Base-by-base conservation (phyloP, 2,797 vertebrate species). In the Zalophus californianus region DNA sequence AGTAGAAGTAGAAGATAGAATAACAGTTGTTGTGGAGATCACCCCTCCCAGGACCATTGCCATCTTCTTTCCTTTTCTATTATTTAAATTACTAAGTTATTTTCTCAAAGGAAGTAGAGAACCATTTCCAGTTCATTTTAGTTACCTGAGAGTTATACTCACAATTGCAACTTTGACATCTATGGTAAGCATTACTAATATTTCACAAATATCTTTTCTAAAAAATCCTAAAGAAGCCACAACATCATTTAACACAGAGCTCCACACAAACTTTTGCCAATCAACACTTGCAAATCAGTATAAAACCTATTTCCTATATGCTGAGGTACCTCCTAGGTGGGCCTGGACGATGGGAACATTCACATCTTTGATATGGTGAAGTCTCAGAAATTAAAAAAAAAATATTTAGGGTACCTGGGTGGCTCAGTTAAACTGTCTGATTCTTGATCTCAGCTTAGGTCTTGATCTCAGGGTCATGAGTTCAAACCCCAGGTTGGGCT, bases 11-110 rank as follows among this genome's bases (percentile, higher is more conserved):
- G 75, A 54, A 60, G 21, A 27, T 14, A 75, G 78, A 70, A 18
- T 48, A 13, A 2, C 2, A 11, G 86, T 68, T 32, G 10, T 14
- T 48, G 15, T 64, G 52, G 38, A 70, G 75, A 62, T 48, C 2
- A 9, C 2, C 0, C 64, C 9, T 60, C 3, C 48, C 35, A 41
- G 35, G 41, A 32, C 13, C 0, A 14, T 60, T 35, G 9, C 7
- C 77, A 29, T 60, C 38, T 78, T 27, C 54, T 56, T 93, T 66
- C 2, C 2, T 35, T 73, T 41, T 64, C 27, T 82, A 13, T 64
- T 50, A 14, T 16, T 52, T 48, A 48, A 35, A 35, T 38, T 44
- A 60, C 60, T 38, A 25, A 48, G 21, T 66, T 66, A 35, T 72
- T 87, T 44, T 48, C 29, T 70, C 35, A 32, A 18, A 92, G 38